Evolutionary conservation across 2,888 invertebrate genomes (phyloP).

Genomic region (Melangyna quadrimaculata): DNA sequence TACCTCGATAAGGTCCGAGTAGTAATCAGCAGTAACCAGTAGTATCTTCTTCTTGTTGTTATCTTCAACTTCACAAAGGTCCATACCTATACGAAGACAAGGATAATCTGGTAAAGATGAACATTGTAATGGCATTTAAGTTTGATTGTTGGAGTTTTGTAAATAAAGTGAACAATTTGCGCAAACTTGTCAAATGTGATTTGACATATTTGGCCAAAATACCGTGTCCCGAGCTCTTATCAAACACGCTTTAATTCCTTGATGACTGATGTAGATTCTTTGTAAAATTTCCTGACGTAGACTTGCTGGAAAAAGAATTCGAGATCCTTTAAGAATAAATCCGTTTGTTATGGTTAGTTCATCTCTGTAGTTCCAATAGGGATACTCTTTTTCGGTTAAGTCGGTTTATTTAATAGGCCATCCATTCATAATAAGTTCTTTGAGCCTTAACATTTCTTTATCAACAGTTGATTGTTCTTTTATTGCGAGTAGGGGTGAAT

Average conservation of each 20-base stretch:
- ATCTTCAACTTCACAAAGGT: neutral
- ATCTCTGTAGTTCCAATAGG: slow-evolving; percentile 14
- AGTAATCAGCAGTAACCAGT: neutral
- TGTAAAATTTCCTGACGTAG: slow-evolving; percentile 17
- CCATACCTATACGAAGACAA: slow-evolving; percentile 4
- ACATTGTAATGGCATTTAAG: neutral
- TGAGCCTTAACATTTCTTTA: neutral
- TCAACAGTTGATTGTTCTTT: slow-evolving; percentile 1
- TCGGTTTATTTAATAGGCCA: neutral
- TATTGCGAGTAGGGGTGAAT: neutral
- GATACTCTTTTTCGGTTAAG: slow-evolving; percentile 1
- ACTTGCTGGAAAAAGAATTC: neutral
- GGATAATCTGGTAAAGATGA: slow-evolving; percentile 10
- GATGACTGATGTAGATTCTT: slow-evolving; percentile 8
- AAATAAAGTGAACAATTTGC: neutral
- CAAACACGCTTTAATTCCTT: slow-evolving; percentile 32
- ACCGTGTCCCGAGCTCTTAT: slow-evolving; percentile 51
- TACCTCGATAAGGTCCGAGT: neutral
- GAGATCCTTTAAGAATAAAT: neutral
- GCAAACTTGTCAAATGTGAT: slow-evolving; percentile 42
- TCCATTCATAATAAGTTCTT: neutral
- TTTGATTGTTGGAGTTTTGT: slow-evolving; percentile 3
- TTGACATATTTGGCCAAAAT: slow-evolving; percentile 61
- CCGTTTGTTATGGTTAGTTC: slow-evolving; percentile 14
- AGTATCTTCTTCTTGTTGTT: neutral